These are phyloP conservation scores for Coleophora flavipennella DNA, from an alignment of 2,888 invertebrate species.

Conservation along the genomic window DNA sequence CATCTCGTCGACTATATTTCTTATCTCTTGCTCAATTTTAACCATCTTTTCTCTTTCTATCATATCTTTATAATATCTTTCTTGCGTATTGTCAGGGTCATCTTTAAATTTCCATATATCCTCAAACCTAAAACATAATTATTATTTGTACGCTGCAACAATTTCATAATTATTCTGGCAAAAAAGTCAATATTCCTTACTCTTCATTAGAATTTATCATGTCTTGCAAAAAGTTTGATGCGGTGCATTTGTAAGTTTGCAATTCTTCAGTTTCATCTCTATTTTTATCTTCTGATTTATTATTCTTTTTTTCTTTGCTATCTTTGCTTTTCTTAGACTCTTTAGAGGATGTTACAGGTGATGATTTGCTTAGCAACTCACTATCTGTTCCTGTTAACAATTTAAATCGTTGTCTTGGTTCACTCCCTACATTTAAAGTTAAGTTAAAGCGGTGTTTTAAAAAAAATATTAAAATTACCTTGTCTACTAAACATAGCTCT, in stretches of 20 bases:
- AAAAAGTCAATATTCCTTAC: constrained; percentile 45
- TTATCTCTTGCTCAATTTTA: constrained; percentile 87
- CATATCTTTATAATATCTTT: constrained; percentile 85
- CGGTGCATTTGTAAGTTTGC: constrained; percentile 76
- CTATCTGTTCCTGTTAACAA: constrained; percentile 77
- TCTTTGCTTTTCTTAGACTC: constrained; percentile 86
- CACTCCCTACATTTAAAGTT: too few species aligned
- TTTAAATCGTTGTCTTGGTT: too few species aligned
- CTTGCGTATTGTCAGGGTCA: constrained; percentile 80
- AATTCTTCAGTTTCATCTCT: constrained; percentile 77
- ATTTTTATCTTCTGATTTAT: constrained; percentile 59
- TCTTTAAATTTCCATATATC: constrained; percentile 89
- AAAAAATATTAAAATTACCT: constrained; percentile 49
- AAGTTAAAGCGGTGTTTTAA: too few species aligned
- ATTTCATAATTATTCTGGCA: neutral
- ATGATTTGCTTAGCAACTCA: constrained; percentile 83
- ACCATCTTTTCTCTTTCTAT: constrained; percentile 87
- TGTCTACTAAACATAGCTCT: constrained; percentile 86
- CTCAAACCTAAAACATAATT: constrained; percentile 68
- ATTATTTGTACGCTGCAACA: neutral
- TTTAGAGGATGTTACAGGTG: constrained; percentile 78
- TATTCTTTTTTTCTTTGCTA: constrained; percentile 75
- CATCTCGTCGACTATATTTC: constrained; percentile 85
- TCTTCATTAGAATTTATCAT: constrained; percentile 81
- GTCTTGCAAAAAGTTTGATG: constrained; percentile 81